Conservation (phyloP, 2,888 invertebrate genomes). For the Morpho helenor region DNA sequence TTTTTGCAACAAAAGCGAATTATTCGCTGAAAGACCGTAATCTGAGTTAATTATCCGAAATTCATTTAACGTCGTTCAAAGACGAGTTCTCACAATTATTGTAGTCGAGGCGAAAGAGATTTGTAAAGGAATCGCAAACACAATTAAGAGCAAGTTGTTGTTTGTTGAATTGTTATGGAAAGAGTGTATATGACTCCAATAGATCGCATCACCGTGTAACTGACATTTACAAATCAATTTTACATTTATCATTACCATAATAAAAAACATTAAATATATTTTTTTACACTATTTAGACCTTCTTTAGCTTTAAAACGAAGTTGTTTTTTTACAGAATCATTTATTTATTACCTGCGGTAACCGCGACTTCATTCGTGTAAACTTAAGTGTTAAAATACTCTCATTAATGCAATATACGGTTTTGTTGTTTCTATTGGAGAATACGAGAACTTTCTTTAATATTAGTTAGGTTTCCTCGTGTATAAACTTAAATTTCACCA, state of each 20-base stretch:
- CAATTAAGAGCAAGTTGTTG: slow-evolving; percentile 68
- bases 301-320: too few species aligned
- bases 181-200: slow-evolving; percentile 54
- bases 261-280: too few species aligned
- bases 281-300: too few species aligned
- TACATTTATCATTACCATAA: background rate
- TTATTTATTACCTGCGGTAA: too few species aligned
- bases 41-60: slow-evolving; percentile 74
- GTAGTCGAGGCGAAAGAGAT: slow-evolving; percentile 66
- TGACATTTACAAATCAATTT: background rate
- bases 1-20: slow-evolving; percentile 59
- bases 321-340: too few species aligned
- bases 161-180: slow-evolving; percentile 60
- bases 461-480: too few species aligned
- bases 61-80: slow-evolving; percentile 69
- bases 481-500: too few species aligned
- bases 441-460: too few species aligned
- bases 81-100: slow-evolving; percentile 70
- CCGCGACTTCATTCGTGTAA: background rate
- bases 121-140: slow-evolving; percentile 71
- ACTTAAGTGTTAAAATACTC: background rate
- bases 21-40: slow-evolving; percentile 62
- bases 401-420: too few species aligned
- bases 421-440: too few species aligned
- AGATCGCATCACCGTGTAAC: background rate